phyloP scores from a whole-genome alignment of 2,888 invertebrate species.

The Campoplex capitator region DNA sequence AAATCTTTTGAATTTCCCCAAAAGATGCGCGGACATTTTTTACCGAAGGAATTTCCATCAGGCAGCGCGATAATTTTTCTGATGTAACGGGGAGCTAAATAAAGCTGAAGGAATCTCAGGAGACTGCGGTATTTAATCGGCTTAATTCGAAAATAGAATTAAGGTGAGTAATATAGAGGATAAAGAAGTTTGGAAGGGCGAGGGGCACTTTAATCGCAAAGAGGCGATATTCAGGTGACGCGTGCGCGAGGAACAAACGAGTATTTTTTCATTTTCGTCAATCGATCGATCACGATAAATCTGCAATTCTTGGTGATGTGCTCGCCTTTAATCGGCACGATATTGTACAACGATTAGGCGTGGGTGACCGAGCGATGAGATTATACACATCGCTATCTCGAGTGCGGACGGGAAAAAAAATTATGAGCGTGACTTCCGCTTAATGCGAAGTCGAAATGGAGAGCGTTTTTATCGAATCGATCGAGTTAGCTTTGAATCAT shows the following conservation, averaged over 20 bases:
- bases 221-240: constrained; percentile 43
- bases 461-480: background rate
- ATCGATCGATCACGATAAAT: constrained; percentile 57
- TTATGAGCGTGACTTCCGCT: background rate
- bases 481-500: background rate
- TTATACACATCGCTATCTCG: constrained; percentile 13
- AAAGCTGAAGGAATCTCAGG: background rate
- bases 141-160: background rate
- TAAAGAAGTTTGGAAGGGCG: background rate
- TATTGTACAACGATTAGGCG: constrained; percentile 11
- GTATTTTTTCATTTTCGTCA: constrained; percentile 31
- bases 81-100: background rate
- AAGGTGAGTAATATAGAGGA: background rate
- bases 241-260: constrained; percentile 18
- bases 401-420: constrained; percentile 14
- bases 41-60: background rate
- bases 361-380: background rate
- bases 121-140: background rate
- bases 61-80: background rate
- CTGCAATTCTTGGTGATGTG: constrained; percentile 35
- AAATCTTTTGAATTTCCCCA: background rate
- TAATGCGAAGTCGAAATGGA: background rate
- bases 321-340: constrained; percentile 6
- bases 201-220: constrained; percentile 1
- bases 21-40: background rate